These are phyloP conservation scores for Anomalospiza imberbis DNA, from an alignment of 2,797 vertebrate species.

Conservation along the genomic window DNA sequence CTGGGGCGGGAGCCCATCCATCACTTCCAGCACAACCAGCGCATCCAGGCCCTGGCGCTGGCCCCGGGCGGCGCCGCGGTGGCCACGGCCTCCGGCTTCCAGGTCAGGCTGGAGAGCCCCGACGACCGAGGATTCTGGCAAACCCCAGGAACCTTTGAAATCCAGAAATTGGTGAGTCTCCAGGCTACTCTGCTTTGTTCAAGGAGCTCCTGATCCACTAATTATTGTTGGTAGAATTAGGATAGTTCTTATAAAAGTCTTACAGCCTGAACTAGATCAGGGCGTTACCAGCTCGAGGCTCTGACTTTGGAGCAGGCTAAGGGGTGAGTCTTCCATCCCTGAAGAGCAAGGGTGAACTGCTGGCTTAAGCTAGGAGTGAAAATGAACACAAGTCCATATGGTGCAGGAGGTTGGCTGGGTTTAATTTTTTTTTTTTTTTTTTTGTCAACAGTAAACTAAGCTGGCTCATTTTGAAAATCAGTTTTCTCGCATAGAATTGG, in stretches of 20 bases:
- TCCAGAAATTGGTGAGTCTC: conserved; percentile 86
- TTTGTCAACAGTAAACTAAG: conserved; percentile 54
- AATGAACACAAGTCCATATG: conserved; percentile 48
- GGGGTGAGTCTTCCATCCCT: background rate
- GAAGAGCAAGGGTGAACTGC: conserved; percentile 27
- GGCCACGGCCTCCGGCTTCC: conserved; percentile 80
- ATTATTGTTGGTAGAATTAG: background rate
- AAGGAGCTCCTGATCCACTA: background rate
- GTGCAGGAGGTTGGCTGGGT: conserved; percentile 46
- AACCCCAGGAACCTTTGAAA: conserved; percentile 71
- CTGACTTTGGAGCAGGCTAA: background rate
- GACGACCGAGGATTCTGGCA: conserved; percentile 86
- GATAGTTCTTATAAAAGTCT: background rate
- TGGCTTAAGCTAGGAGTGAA: conserved; percentile 38
- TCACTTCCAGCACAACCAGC: conserved; percentile 82
- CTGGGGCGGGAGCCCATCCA: conserved; percentile 83
- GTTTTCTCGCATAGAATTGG: conserved; percentile 37
- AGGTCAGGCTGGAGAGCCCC: conserved; percentile 81
- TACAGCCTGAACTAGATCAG: background rate
- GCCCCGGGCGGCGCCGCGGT: conserved; percentile 74
- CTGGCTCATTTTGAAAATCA: conserved; percentile 49
- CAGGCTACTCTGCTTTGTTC: background rate
- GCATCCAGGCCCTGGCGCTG: conserved; percentile 82
- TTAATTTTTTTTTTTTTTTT: background rate
- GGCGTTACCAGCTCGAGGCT: background rate